Percentiles rank a stretch among this genome's conserved stretches.
Evolutionary conservation across 2,888 invertebrate genomes (phyloP).

Genomic region (Mimas tiliae): DNA sequence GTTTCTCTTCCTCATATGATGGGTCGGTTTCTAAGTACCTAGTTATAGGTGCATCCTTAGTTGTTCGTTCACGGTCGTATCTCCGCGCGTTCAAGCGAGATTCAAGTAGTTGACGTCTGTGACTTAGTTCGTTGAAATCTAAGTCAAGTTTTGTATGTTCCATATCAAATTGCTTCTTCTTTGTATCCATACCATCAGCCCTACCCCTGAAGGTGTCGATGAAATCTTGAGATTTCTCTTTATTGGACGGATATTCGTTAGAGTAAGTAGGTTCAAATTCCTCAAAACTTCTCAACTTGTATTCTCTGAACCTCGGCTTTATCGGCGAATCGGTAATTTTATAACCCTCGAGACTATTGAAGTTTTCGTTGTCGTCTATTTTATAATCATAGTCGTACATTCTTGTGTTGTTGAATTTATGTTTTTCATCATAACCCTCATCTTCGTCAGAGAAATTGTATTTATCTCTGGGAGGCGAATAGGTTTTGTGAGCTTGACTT

Average conservation of each 20-base stretch:
- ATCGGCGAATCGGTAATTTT: conserved; percentile 86
- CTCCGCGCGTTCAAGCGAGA: conserved; percentile 89
- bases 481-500: conserved; percentile 82
- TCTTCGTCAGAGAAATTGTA: conserved; percentile 90
- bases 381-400: conserved; percentile 77
- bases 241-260: conserved; percentile 65
- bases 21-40: conserved; percentile 81
- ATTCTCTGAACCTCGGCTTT: conserved; percentile 86
- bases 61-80: conserved; percentile 65
- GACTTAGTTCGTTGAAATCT: conserved; percentile 87
- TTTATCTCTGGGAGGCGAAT: conserved; percentile 75
- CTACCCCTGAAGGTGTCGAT: conserved; percentile 83
- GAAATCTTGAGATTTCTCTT: conserved; percentile 59
- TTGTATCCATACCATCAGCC: conserved; percentile 88
- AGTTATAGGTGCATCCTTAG: conserved; percentile 70
- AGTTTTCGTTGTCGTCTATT: conserved; percentile 76
- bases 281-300: conserved; percentile 81
- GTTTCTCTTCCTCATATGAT: conserved; percentile 73
- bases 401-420: conserved; percentile 64
- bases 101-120: conserved; percentile 89
- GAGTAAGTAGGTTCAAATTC: conserved; percentile 81
- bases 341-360: conserved; percentile 69
- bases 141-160: conserved; percentile 68
- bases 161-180: conserved; percentile 77
- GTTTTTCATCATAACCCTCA: conserved; percentile 89